A percentile compares a stretch with the other conserved stretches of the same genome.
phyloP scores from a whole-genome alignment of 2,888 invertebrate genomes.

The Phytoseiulus persimilis region DNA sequence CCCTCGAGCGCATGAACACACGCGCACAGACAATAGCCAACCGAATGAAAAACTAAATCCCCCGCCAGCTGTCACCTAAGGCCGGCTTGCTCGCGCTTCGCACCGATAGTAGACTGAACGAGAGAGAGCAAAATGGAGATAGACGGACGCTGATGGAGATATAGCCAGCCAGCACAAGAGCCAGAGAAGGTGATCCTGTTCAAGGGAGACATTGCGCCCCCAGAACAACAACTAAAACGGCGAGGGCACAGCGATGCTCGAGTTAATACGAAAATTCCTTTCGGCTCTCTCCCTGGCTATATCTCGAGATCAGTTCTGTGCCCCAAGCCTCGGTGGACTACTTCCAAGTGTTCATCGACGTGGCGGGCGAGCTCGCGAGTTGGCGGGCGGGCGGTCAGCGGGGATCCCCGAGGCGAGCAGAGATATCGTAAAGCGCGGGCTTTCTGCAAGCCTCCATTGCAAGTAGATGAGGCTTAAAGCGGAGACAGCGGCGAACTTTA shows the following conservation, averaged over 20 bases:
- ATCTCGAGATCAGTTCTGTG: neutral
- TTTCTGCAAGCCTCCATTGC: neutral
- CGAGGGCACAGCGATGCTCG: neutral
- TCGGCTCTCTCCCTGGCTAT: neutral
- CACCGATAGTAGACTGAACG: neutral
- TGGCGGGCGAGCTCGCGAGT: neutral
- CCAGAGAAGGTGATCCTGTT: neutral
- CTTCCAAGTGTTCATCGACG: neutral
- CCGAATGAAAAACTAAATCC: neutral
- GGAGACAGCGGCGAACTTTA: conserved; percentile 5
- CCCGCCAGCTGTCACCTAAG: neutral
- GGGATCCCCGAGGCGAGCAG: neutral
- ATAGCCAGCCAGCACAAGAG: neutral
- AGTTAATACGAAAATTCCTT: neutral
- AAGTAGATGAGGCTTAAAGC: neutral
- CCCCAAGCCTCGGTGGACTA: neutral
- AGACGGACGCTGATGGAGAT: neutral
- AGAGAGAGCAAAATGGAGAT: neutral
- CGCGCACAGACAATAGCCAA: neutral
- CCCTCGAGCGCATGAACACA: neutral
- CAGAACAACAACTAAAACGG: neutral
- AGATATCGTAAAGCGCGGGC: neutral
- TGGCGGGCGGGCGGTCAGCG: neutral
- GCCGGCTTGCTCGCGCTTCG: neutral
- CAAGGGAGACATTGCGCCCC: neutral